Percentiles rank a stretch among this genome's conserved stretches.
Conservation (phyloP, 2,113 vertebrate species). For the Cinclus cinclus region DNA sequence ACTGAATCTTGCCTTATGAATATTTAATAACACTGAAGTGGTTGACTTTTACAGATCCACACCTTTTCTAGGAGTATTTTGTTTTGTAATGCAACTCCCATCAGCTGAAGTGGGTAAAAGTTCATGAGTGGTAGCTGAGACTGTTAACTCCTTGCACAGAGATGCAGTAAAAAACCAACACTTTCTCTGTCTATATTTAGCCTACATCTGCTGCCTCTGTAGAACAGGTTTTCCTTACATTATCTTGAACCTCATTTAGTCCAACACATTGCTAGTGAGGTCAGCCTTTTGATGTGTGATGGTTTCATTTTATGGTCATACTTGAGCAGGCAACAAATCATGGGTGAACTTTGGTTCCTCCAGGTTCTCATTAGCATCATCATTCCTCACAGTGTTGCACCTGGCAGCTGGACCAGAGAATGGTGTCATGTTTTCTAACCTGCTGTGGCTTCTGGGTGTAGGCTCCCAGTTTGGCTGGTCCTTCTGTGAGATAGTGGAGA, state of each 20-base stretch:
- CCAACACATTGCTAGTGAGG: background rate
- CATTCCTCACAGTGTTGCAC: rapidly evolving
- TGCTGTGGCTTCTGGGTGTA: background rate
- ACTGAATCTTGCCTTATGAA: conserved; percentile 21
- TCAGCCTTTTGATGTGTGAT: conserved; percentile 6
- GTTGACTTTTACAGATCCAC: background rate
- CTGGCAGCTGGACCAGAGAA: rapidly evolving
- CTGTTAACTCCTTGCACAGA: background rate
- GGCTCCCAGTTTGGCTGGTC: background rate
- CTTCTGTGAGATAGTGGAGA: background rate
- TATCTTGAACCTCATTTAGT: conserved; percentile 6
- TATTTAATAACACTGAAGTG: conserved; percentile 13
- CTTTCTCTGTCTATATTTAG: background rate
- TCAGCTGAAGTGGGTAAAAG: background rate
- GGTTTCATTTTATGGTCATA: conserved; percentile 14
- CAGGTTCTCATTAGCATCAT: background rate
- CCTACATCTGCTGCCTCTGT: background rate
- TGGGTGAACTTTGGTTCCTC: background rate
- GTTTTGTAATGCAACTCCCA: background rate
- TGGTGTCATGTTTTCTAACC: background rate
- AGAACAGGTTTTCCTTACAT: background rate
- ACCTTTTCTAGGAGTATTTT: background rate
- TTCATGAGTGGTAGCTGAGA: background rate
- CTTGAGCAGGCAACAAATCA: conserved; percentile 10
- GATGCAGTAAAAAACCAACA: background rate